Evolutionary conservation across 53 echinoderm and acorn worm species (phyloP), one percentile per base, ranked within the genome.

Genomic region (Hippasteria phrygiana): DNA sequence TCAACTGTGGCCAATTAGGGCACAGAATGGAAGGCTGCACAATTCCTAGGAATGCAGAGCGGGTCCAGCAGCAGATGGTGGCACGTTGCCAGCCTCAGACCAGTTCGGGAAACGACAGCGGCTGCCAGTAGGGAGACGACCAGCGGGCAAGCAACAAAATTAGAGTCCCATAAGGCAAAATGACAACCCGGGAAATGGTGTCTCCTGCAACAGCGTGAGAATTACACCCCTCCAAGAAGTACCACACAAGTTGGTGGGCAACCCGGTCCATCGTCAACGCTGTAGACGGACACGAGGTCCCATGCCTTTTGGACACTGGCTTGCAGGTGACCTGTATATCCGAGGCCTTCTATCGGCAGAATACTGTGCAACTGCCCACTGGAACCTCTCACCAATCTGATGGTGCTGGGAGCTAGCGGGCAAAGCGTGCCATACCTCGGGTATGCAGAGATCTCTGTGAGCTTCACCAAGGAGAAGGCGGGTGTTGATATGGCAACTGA

Each of bases 321-420:
- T 93, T 91, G 8, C 93, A 93, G 31, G 89, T 93, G 24, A 91
- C 88, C 3, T 91, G 91, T 62, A n/a, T 94, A 4, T 66, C 79
- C 2, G 45, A 71, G 7, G 27, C 56, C 3, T 94, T 91, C 55
- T 89, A 85, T 40, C 26, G 74, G 7, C 18, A 43, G 14, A 43
- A 93, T 38, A n/a, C 91, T 93, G 0, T 5, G 27, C 11, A 83
- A 93, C 22, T 63, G 69, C 5, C 50, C 56, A 1, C 39, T 93
- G 5, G 6, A 41, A 20, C 88, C 94, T 1, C 47, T 93, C 7
- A 77, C 74, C n/a, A 77, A 91, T 1, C 39, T 93, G 2, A 10
- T 54, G 0, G 81, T 93, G 12, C 59, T 62, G 14, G 91, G 88
- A 43, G 93, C 91, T 77, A 79, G 83, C 13, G 94, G 91, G 0